Base-by-base conservation (phyloP, 2,797 vertebrate species). In the Amazona ochrocephala region DNA sequence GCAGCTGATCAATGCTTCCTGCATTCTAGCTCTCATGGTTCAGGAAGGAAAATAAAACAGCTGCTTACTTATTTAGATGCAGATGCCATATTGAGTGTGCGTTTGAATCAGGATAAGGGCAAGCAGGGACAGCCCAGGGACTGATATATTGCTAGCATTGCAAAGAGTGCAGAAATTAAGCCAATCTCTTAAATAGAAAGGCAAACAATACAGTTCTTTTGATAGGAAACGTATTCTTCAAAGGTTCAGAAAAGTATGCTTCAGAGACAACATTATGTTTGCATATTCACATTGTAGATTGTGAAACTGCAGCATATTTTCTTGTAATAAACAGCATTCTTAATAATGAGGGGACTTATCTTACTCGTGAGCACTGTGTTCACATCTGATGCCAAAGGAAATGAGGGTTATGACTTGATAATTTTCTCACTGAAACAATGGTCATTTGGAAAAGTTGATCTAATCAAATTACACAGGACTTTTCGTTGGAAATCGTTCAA, bases 1-100 rank as follows among this genome's bases (percentile, higher is more conserved):
- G 78, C 84, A 94, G 4, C 81, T 50, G 87, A 84, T 66, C 85
- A 91, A 11, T 93, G 68, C 60, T 93, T 81, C 50, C 86, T 93
- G 91, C 94, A 32, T 80, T 90, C 41, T 93, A 94, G 71, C 45
- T 78, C 34, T 76, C 62, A 41, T 3, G 14, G 83, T 64, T 86
- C 70, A 81, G 74, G 77, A 92, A 71, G 76, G 44, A 6, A 67
- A 87, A 61, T 23, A 58, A 32, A 53, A 32, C 2, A 37, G 21
- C 68, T 70, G 37, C 22, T 70, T 68, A 50, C 48, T 82, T 79
- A 32, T 71, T 87, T 78, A 65, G 71, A 64, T 91, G 88, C 67
- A 82, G 50, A 58, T 87, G 65, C 39, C 41, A 2, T 72, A 7
- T 11, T 37, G 58, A 66, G 39, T 37, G 18, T 70, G 73, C 29